Evolutionary conservation across 1,140 invertebrate genomes (phyloP).

Genomic region (Drosophila pectinifera): DNA sequence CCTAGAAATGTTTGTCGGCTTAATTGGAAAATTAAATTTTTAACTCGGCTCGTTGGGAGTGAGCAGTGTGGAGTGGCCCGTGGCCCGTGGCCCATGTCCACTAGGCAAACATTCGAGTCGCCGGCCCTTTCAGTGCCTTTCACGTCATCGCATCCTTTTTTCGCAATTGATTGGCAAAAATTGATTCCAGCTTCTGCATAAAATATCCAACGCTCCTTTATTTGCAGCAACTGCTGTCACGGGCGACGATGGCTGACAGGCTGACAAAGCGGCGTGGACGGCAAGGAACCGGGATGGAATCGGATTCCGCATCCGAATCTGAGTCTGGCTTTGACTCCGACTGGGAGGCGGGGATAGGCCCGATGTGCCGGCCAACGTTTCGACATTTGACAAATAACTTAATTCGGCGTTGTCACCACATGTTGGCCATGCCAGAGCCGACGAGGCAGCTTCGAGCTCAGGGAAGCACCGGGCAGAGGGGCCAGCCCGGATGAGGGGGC

Average conservation of each 20-base stretch:
- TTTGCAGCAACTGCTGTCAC: constrained; percentile 69
- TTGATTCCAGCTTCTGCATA: constrained; percentile 80
- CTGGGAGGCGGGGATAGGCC: constrained; percentile 32
- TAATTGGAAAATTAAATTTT: constrained; percentile 81
- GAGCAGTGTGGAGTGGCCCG: constrained; percentile 33
- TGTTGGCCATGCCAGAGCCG: constrained; percentile 36
- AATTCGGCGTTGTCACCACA: constrained; percentile 79
- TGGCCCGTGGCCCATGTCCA: constrained; percentile 52
- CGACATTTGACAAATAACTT: constrained; percentile 81
- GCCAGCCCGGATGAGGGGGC: no score
- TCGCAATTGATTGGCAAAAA: constrained; percentile 80
- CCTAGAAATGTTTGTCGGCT: constrained; percentile 59
- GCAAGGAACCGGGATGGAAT: constrained; percentile 5
- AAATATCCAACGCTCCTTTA: constrained; percentile 74
- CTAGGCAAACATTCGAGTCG: constrained; percentile 65
- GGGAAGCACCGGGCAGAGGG: not conserved
- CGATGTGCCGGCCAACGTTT: constrained; percentile 51
- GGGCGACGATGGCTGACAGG: constrained; percentile 45
- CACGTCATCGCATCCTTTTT: constrained; percentile 61
- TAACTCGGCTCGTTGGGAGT: constrained; percentile 49
- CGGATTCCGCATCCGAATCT: constrained; percentile 9
- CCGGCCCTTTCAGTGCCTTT: constrained; percentile 35
- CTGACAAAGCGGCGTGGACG: constrained; percentile 50
- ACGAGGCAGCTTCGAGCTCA: constrained; percentile 4
- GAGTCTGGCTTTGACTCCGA: constrained; percentile 6